A percentile compares a stretch with the other conserved stretches of the same genome.
Conservation (phyloP, 2,888 invertebrate species). For the Heteromyza rotundicornis region DNA sequence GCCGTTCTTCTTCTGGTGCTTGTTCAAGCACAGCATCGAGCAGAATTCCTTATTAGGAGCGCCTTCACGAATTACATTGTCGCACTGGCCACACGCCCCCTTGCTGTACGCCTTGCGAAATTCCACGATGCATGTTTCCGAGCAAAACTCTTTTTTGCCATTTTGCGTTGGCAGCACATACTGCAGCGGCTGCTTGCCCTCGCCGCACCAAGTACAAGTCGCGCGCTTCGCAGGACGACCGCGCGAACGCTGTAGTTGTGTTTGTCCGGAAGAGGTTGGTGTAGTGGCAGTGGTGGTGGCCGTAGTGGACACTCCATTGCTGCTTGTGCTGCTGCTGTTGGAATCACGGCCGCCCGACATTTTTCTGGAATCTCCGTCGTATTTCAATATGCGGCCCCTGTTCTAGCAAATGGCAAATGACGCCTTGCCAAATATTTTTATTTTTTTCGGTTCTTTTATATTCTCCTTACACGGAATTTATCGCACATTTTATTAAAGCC, state of each 20-base stretch:
- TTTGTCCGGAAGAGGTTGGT: conserved; percentile 29
- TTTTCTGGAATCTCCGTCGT: conserved; percentile 9
- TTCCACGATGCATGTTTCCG: conserved; percentile 86
- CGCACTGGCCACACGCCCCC: conserved; percentile 86
- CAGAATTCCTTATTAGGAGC: conserved; percentile 83
- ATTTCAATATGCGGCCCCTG: not conserved
- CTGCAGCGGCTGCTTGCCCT: conserved; percentile 80
- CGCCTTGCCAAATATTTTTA: not conserved
- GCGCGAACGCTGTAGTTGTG: conserved; percentile 48
- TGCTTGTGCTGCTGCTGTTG: conserved; percentile 37
- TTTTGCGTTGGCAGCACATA: conserved; percentile 83
- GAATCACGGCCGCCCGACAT: conserved; percentile 58
- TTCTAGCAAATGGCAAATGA: not conserved
- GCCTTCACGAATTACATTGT: conserved; percentile 79
- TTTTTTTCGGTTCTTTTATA: not conserved
- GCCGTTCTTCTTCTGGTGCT: conserved; percentile 79
- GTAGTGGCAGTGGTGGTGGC: conserved; percentile 37
- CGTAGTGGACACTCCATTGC: conserved; percentile 27
- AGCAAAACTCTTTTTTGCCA: conserved; percentile 91
- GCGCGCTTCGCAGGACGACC: conserved; percentile 81
- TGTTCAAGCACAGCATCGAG: conserved; percentile 82
- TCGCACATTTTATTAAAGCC: not conserved
- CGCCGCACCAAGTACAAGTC: conserved; percentile 84
- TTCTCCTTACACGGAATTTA: not conserved
- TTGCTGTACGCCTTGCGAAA: conserved; percentile 88